Percentiles rank a stretch among this genome's conserved stretches.
Conservation (phyloP, 2,113 vertebrate species). For the Mastomys coucha region DNA sequence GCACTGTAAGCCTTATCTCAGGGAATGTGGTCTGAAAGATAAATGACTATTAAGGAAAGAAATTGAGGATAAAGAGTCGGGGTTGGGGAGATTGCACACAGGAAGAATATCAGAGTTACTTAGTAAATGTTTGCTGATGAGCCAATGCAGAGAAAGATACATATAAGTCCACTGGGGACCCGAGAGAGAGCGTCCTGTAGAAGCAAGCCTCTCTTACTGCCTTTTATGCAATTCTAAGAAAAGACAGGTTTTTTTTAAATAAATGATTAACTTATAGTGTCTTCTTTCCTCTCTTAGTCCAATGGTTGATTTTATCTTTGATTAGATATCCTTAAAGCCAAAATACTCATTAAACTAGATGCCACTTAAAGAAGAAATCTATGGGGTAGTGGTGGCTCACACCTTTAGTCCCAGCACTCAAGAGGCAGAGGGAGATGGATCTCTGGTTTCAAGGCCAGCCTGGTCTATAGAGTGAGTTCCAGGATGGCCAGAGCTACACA, state of each 20-base stretch:
- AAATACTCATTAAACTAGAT: constrained; percentile 4
- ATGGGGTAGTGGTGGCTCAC: background rate
- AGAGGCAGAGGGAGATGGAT: background rate
- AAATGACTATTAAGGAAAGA: background rate
- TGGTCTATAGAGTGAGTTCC: background rate
- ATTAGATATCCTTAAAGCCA: background rate
- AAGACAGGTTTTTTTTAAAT: background rate
- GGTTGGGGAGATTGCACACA: background rate
- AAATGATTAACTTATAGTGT: background rate
- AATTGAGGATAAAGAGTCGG: background rate
- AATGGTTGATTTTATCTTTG: constrained; percentile 30
- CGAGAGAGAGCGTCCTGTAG: background rate
- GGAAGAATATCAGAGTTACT: background rate
- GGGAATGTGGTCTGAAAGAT: background rate
- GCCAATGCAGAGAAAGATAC: background rate
- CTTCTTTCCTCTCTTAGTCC: background rate
- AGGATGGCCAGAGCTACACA: background rate
- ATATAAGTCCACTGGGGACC: background rate
- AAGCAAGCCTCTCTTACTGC: background rate
- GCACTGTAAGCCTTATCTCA: background rate
- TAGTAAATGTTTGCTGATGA: constrained; percentile 7
- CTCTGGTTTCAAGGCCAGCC: background rate
- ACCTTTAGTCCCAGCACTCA: background rate
- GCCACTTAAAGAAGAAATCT: background rate
- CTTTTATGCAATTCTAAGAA: background rate